Percentiles rank a stretch among this genome's conserved stretches.
These are phyloP conservation scores for Odontomyia ornata DNA, from an alignment of 2,888 invertebrate species.

Conservation along the genomic window DNA sequence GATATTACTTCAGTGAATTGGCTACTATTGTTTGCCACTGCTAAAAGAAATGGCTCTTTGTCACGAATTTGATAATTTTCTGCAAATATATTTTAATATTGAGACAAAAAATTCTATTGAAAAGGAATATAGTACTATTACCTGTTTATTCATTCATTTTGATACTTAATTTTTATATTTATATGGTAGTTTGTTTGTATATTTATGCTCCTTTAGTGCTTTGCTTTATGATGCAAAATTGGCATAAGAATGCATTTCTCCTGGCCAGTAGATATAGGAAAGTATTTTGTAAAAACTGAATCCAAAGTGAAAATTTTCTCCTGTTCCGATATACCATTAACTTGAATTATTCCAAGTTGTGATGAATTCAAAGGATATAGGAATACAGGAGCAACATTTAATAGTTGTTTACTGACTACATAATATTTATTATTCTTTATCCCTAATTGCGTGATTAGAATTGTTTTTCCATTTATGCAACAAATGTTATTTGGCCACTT, in stretches of 20 bases:
- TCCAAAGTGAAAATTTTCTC: neutral
- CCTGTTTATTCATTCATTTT: too few species aligned
- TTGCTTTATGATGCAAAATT: neutral
- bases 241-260: neutral
- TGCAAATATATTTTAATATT: neutral
- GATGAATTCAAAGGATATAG: neutral
- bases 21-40: too few species aligned
- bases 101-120: too few species aligned
- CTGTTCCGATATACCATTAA: neutral
- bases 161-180: neutral
- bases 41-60: neutral
- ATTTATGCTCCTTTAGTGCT: too few species aligned
- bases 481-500: constrained; percentile 11
- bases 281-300: neutral
- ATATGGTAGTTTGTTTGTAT: too few species aligned
- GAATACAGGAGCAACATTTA: neutral
- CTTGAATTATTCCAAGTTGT: too few species aligned
- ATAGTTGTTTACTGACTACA: neutral
- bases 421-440: too few species aligned
- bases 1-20: too few species aligned
- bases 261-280: neutral
- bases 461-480: constrained; percentile 1
- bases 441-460: too few species aligned
- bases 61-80: too few species aligned
- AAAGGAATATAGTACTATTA: too few species aligned